A percentile compares a stretch with the other conserved stretches of the same genome.
Evolutionary conservation across 2,888 invertebrate genomes (phyloP).

Genomic region (Thymelicus lineola): DNA sequence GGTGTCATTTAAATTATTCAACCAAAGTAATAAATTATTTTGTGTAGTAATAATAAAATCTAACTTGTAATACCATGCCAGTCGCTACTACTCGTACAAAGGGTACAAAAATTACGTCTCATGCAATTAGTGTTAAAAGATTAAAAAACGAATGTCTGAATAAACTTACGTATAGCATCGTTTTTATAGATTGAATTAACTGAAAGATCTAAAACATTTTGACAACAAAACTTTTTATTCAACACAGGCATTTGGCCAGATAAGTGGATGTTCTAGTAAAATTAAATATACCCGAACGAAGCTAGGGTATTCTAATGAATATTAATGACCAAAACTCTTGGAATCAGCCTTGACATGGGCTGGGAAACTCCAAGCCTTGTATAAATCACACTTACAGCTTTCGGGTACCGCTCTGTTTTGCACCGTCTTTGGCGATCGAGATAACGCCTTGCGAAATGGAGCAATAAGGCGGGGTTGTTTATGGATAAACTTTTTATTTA

Average conservation of each 20-base stretch:
- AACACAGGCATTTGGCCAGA: conserved; percentile 23
- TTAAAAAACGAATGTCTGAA: no score
- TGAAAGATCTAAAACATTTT: conserved; percentile 13
- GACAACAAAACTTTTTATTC: conserved; percentile 33
- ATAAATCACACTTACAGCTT: conserved; percentile 72
- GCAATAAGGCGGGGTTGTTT: no score
- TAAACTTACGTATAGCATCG: no score
- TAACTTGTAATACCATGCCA: no score
- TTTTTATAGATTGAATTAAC: neutral
- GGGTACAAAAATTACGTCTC: no score
- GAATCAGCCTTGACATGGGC: conserved; percentile 72
- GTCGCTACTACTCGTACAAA: no score
- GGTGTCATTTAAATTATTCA: no score
- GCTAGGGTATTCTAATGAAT: conserved; percentile 73
- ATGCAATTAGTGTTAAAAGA: no score
- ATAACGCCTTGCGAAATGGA: conserved; percentile 43
- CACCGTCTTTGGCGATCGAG: conserved; percentile 51
- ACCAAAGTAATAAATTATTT: no score
- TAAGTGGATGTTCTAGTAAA: conserved; percentile 54
- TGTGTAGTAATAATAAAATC: no score
- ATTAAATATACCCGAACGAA: conserved; percentile 71
- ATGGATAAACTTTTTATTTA: no score
- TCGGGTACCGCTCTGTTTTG: conserved; percentile 57
- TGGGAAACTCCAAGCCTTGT: conserved; percentile 61
- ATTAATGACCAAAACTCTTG: conserved; percentile 74